Percentiles rank a stretch among this genome's conserved stretches.
Conservation (phyloP, 2,797 vertebrate genomes). For the Danio choprae region DNA sequence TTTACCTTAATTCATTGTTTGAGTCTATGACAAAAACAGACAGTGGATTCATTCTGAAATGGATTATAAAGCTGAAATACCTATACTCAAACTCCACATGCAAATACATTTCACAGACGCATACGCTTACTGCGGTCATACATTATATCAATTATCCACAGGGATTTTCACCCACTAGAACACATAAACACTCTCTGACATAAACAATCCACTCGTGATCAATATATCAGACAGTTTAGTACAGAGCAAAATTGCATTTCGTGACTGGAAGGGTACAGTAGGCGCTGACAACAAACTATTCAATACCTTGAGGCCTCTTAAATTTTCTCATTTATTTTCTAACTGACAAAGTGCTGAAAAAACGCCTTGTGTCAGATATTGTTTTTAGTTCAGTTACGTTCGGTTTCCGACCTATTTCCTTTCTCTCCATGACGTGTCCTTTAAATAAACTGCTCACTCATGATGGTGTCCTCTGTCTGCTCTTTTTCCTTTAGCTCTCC, state of each 20-base stretch:
- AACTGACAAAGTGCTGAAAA: neutral
- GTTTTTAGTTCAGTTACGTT: neutral
- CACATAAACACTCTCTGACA: neutral
- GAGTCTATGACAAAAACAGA: constrained; percentile 12
- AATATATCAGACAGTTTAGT: neutral
- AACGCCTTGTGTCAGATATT: neutral
- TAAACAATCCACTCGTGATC: neutral
- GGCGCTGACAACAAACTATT: neutral
- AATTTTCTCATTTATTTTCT: neutral
- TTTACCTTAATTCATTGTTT: no score
- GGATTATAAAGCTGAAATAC: constrained; percentile 30
- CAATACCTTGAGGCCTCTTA: neutral
- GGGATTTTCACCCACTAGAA: neutral
- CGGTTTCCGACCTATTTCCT: neutral
- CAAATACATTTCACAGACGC: constrained; percentile 2
- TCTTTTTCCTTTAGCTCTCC: neutral
- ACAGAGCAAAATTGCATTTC: neutral
- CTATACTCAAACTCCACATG: constrained; percentile 15
- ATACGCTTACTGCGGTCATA: neutral
- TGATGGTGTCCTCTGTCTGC: constrained; percentile 11
- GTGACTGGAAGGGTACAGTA: neutral
- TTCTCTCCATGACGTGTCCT: neutral
- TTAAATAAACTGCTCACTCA: constrained; percentile 13
- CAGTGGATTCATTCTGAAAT: constrained; percentile 20
- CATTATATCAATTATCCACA: neutral